Conservation (phyloP, 1,140 invertebrate genomes). For the Drosophila kurseongensis region DNA sequence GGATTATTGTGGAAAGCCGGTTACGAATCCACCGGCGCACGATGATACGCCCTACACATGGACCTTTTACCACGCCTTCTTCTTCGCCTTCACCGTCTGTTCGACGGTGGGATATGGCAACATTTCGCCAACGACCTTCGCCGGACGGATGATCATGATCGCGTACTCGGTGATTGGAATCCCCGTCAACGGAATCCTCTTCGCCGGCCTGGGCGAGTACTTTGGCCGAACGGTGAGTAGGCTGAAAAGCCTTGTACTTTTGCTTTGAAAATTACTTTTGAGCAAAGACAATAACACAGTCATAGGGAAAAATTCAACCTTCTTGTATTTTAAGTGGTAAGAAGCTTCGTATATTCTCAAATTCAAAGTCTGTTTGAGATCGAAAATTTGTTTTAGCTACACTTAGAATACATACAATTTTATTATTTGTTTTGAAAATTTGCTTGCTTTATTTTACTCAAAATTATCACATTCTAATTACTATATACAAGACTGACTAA, state of each 20-base stretch:
- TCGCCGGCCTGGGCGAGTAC: conserved; percentile 92
- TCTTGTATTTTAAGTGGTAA: too few species aligned
- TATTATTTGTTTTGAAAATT: too few species aligned
- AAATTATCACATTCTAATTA: too few species aligned
- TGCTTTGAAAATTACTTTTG: too few species aligned
- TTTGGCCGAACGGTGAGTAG: conserved; percentile 89
- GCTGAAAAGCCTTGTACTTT: too few species aligned
- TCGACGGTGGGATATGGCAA: conserved; percentile 97
- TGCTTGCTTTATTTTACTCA: too few species aligned
- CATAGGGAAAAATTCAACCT: too few species aligned
- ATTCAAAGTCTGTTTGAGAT: too few species aligned
- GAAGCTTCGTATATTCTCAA: too few species aligned
- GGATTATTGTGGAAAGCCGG: conserved; percentile 89
- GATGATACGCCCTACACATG: conserved; percentile 88
- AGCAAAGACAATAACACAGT: not conserved
- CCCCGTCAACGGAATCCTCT: conserved; percentile 95
- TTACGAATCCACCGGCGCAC: conserved; percentile 87
- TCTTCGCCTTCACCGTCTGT: conserved; percentile 97
- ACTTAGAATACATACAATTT: too few species aligned
- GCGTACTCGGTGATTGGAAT: conserved; percentile 97
- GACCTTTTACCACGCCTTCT: conserved; percentile 97
- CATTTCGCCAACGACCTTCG: conserved; percentile 92
- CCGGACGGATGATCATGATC: conserved; percentile 95
- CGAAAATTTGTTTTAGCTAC: too few species aligned
- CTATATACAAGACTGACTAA: too few species aligned